Evolutionary conservation across 2,113 vertebrate species (phyloP).

Genomic region (Bubo blakistoni): DNA sequence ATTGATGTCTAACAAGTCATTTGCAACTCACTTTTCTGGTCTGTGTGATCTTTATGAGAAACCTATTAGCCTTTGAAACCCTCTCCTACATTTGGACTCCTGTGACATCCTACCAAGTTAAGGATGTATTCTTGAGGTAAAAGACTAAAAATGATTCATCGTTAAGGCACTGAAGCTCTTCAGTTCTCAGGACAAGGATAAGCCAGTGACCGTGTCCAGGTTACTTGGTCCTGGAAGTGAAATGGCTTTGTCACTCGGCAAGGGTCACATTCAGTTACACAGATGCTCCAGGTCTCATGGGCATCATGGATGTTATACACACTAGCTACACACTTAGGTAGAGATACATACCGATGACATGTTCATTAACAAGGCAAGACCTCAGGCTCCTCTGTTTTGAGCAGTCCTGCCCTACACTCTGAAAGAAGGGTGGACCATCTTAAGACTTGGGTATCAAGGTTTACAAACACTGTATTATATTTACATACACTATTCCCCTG

Average conservation of each 20-base stretch:
- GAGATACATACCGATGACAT: not conserved
- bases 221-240: not conserved
- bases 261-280: not conserved
- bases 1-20: not conserved
- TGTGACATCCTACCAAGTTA: not conserved
- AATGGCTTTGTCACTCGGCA: not conserved
- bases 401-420: not conserved
- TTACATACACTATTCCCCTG: not conserved
- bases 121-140: not conserved
- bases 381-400: not conserved
- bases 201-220: fast-evolving
- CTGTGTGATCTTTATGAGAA: not conserved
- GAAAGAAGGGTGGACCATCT: not conserved
- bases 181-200: not conserved
- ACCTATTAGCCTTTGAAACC: not conserved
- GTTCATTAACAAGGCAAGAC: not conserved
- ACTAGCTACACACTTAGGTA: not conserved
- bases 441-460: not conserved
- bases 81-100: not conserved
- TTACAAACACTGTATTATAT: not conserved
- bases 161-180: not conserved
- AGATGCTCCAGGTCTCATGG: not conserved
- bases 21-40: not conserved
- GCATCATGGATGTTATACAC: not conserved
- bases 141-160: not conserved